Evolutionary conservation across 2,797 vertebrate genomes (phyloP).

Genomic region (Cyprinodon diabolis): DNA sequence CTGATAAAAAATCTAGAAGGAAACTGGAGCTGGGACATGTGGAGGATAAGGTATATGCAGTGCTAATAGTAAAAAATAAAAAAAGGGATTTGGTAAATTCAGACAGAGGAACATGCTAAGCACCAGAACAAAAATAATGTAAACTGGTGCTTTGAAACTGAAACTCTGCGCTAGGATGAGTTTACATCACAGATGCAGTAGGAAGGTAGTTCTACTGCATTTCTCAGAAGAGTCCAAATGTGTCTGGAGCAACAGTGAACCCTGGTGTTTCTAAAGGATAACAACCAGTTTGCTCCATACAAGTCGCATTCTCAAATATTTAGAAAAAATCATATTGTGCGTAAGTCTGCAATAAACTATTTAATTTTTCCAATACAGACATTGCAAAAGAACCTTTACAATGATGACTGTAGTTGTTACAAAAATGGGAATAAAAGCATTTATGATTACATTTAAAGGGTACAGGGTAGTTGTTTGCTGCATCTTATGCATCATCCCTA

Average conservation of each 20-base stretch:
- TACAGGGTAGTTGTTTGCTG: too few relatives aligned
- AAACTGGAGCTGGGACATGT: background rate
- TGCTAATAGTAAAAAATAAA: background rate
- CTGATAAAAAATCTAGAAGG: background rate
- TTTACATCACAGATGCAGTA: slow-evolving; percentile 29
- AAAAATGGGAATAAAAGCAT: too few relatives aligned
- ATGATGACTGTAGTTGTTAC: too few relatives aligned
- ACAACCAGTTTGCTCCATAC: slow-evolving; percentile 23
- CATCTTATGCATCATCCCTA: too few relatives aligned
- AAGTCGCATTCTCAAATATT: background rate
- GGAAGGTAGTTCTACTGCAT: slow-evolving; percentile 11
- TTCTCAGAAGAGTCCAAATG: background rate
- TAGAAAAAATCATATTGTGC: background rate
- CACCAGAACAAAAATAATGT: background rate
- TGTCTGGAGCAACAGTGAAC: slow-evolving; percentile 68
- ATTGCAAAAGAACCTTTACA: background rate
- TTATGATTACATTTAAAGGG: too few relatives aligned
- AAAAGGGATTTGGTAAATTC: background rate
- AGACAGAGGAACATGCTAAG: background rate
- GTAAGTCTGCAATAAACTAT: too few relatives aligned
- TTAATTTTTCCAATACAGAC: background rate
- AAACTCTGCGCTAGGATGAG: background rate
- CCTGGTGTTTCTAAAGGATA: slow-evolving; percentile 48
- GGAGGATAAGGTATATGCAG: background rate
- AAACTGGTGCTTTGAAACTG: background rate